Base-by-base conservation (phyloP, 2,797 vertebrate genomes). In the Notolabrus celidotus region DNA sequence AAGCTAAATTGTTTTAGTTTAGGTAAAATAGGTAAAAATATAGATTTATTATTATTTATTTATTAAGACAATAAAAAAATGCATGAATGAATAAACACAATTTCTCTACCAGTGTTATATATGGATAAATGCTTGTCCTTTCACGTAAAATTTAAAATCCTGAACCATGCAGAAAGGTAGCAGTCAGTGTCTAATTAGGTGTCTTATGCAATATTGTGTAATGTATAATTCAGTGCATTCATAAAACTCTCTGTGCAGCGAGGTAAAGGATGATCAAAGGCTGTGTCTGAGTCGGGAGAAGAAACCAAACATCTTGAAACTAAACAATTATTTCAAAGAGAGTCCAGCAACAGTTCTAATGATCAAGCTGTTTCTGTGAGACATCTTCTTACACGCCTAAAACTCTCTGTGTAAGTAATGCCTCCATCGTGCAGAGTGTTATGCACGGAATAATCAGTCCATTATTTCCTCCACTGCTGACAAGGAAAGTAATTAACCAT, bases 401-500 rank as follows among this genome's bases (percentile, higher is more conserved):
- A 66, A 55, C 41, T 61, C 56, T 71, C 57, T 34, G 46, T 61
- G 56, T 85, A 85, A 84, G 67, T 74, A 77, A 88, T 69, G 61
- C 47, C 59, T 65, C 71, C 57, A 4, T 39, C n/a, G 19, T 59
- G 68, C 53, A 5, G 46, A 56, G 56, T 43, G 22, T 71, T 63
- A 70, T 63, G 54, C 57, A 47, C 54, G 49, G 62, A 78, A 71
- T 86, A 85, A 88, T 85, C 61, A 70, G 38, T 71, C 56, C 74
- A 85, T 90, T 88, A 87, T 88, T 86, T 73, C 59, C 60, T 41
- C 62, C 64, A 27, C 50, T 38, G 57, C 63, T 71, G 80, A 83
- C 76, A 75, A 60, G 68, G 66, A 80, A 85, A 75, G 82, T 80
- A 87, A 90, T 92, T 85, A 90, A 88, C 58, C 75, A 70, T 80